Base-by-base conservation (phyloP, 2,797 vertebrate genomes). In the Tadarida brasiliensis region DNA sequence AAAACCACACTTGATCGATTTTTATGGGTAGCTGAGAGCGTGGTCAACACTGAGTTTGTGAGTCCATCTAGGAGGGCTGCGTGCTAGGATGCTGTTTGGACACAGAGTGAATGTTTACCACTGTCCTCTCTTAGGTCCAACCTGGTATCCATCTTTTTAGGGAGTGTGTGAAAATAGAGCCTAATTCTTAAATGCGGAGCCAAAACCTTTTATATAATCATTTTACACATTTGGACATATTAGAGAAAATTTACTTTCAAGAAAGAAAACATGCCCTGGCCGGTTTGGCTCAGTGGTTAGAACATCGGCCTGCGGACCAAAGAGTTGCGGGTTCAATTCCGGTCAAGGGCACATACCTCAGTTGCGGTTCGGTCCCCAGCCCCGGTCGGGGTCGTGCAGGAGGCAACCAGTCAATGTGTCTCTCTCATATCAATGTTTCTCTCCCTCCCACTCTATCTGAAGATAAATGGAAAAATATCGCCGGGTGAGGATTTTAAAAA, bases 151-250 rank as follows among this genome's bases (percentile, higher is more conserved):
- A 71, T 61, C 57, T 44, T 85, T 94, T 54, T 33, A 59, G 74
- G 71, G 33, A 81, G 7, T 76, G 26, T 76, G 54, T 89, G 70
- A 77, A 87, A 89, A 76, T 80, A 74, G 57, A 95, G 67, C 71
- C 20, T 30, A 30, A 15, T 85, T 91, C 49, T 89, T 81, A 61
- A 76, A 54, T 30, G 70, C 81, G 80, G 30, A 76, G 14, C 89
- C 33, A 56, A 33, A 63, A 28, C 8, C 10, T 39, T 76, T 56
- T 54, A 57, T 51, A 14, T 63, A 61, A 85, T 68, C 49, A n/a
- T 82, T 87, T 78, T 90, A n/a, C 56, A 54, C 10, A 14, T 78
- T 80, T 67, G 80, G 56, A 80, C 51, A 59, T n/a, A 22, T 0
- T 83, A 33, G 74, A 57, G 28, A 82, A 91, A 44, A 24, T 47